Evolutionary conservation across 2,797 vertebrate species (phyloP).

Genomic region (Phoxinus dragarum): DNA sequence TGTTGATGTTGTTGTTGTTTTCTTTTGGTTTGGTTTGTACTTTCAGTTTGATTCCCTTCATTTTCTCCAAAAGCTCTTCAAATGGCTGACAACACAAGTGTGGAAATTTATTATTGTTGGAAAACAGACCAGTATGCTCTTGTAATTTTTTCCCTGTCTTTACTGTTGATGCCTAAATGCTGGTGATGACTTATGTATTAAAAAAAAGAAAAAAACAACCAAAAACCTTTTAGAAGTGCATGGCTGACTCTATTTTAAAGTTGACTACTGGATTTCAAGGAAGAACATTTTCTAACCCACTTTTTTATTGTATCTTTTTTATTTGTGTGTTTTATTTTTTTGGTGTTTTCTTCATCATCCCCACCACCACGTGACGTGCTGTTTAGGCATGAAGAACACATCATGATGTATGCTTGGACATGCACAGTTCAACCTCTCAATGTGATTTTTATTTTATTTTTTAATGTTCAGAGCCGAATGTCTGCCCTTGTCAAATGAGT

Average conservation of each 20-base stretch:
- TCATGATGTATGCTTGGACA: slow-evolving; percentile 72
- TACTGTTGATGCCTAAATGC: slow-evolving; percentile 71
- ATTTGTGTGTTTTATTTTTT: slow-evolving; percentile 76
- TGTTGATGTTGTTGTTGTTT: slow-evolving; percentile 65
- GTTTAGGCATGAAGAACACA: slow-evolving; percentile 75
- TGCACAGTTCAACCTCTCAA: slow-evolving; percentile 77
- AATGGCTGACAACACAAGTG: slow-evolving; percentile 72
- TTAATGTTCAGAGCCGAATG: slow-evolving; percentile 76
- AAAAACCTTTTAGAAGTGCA: slow-evolving; percentile 79
- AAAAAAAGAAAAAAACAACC: slow-evolving; percentile 69
- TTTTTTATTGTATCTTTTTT: slow-evolving; percentile 61
- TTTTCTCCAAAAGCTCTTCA: slow-evolving; percentile 76
- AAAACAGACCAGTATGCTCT: slow-evolving; percentile 75
- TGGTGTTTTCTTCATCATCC: slow-evolving; percentile 76
- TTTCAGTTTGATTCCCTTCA: slow-evolving; percentile 67
- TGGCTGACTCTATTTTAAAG: slow-evolving; percentile 83
- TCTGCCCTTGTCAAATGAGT: slow-evolving; percentile 84
- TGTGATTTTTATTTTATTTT: slow-evolving; percentile 77
- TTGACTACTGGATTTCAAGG: slow-evolving; percentile 83
- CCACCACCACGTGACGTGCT: slow-evolving; percentile 74
- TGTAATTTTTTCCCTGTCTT: slow-evolving; percentile 71
- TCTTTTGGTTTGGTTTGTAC: slow-evolving; percentile 72
- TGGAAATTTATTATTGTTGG: slow-evolving; percentile 77
- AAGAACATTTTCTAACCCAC: slow-evolving; percentile 71
- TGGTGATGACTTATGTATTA: slow-evolving; percentile 77